Evolutionary conservation across 2,113 vertebrate species (phyloP), one percentile per base, ranked within the genome.

Genomic region (Pyrgilauda ruficollis): DNA sequence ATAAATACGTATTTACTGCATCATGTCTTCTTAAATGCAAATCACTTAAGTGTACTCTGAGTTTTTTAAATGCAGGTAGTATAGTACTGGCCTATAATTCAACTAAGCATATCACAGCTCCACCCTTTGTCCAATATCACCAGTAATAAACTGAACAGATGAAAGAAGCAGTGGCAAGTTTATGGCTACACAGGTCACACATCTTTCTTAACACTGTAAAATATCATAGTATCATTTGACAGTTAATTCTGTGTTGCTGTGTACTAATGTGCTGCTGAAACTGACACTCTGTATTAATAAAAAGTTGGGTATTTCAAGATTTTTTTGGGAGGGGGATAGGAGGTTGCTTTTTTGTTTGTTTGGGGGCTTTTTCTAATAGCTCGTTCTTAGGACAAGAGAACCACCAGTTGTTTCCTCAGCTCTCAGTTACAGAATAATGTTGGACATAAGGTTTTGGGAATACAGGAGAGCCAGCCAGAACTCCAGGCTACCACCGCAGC

Each of bases 401-500:
- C 62, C 76, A 77, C 77, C 70, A 59, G 21, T 62, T 69, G 55
- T 35, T 92, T 62, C 50, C 47, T 50, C 69, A 84, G 64, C 66
- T 94, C 94, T 89, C 86, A 55, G 70, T 79, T 61, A 67, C 41
- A 67, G 75, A 84, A 94, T 88, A 93, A 96, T 41, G 73, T 43
- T 85, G 95, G 95, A 95, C 93, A 96, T 47, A 85, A 73, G 90
- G 95, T 89, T 96, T 94, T 31, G 64, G 62, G 73, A 69, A 93
- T 33, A 91, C 33, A 92, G 49, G 13, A 86, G 21, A 97, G 82
- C 43, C 88, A 93, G 94, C 69, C 94, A 95, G 93, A 92, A 97
- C 97, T 76, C 94, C 24, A 22, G 89, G 49, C 76, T 94, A 49
- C 58, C 82, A 68, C 15, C 35, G 77, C 74, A 97, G 93, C 94